phyloP scores from a whole-genome alignment of 2,888 invertebrate genomes.

The Dryobota labecula region DNA sequence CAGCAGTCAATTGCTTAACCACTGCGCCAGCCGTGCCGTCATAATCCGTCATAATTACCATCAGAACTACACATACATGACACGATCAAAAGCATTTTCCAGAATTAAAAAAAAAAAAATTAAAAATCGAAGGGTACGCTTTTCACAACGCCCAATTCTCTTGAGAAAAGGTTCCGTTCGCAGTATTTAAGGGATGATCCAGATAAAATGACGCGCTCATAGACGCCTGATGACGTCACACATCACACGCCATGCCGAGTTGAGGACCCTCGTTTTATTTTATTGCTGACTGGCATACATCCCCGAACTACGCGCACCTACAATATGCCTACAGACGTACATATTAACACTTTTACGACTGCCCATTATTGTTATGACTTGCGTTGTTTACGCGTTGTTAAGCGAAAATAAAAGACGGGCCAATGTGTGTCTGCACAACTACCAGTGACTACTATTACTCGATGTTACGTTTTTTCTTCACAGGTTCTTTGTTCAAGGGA shows the following conservation, averaged over 20 bases:
- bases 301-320: constrained; percentile 54
- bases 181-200: constrained; percentile 26
- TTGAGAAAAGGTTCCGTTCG: neutral
- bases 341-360: constrained; percentile 64
- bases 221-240: constrained; percentile 74
- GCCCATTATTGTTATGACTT: constrained; percentile 64
- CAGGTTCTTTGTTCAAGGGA: neutral
- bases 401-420: constrained; percentile 38
- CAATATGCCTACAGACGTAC: constrained; percentile 54
- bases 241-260: constrained; percentile 63
- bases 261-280: constrained; percentile 77
- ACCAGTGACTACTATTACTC: constrained; percentile 5
- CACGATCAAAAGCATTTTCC: neutral
- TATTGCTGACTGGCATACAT: constrained; percentile 73
- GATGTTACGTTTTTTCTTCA: constrained; percentile 4
- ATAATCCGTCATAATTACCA: no score
- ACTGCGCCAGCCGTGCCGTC: no score
- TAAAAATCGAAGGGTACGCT: accelerated
- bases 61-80: neutral
- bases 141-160: neutral
- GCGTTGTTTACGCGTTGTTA: constrained; percentile 59
- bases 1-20: no score
- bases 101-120: neutral
- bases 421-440: constrained; percentile 1
- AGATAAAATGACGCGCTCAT: constrained; percentile 70